Evolutionary conservation across 2,888 invertebrate species (phyloP).

Genomic region (Drosophila paracracens): DNA sequence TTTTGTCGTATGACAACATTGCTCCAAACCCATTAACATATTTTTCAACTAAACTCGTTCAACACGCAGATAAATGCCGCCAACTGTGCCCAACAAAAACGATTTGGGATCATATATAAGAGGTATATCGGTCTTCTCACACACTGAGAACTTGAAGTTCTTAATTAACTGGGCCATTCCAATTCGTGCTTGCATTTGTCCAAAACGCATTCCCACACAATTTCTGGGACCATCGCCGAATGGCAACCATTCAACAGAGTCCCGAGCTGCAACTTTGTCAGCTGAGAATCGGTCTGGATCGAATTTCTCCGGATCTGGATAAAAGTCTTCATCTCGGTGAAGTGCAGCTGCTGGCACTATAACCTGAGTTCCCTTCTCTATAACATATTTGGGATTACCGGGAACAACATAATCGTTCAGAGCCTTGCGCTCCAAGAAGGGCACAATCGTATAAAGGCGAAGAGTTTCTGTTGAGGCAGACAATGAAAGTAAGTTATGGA

Average conservation of each 20-base stretch:
- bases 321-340: conserved; percentile 86
- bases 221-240: conserved; percentile 84
- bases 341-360: conserved; percentile 84
- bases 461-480: conserved; percentile 85
- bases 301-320: conserved; percentile 87
- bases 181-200: conserved; percentile 77
- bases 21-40: neutral
- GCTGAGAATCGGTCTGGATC: conserved; percentile 87
- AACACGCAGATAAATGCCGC: conserved; percentile 41
- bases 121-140: conserved; percentile 68
- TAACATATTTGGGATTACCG: conserved; percentile 85
- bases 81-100: conserved; percentile 52
- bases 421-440: conserved; percentile 86
- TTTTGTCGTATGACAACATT: conserved; percentile 1
- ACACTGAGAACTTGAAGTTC: conserved; percentile 71
- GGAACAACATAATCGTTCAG: conserved; percentile 86
- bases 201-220: conserved; percentile 83
- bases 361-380: conserved; percentile 84
- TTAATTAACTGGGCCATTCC: conserved; percentile 75
- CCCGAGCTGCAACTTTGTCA: conserved; percentile 86
- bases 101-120: conserved; percentile 54
- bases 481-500: neutral
- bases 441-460: conserved; percentile 86
- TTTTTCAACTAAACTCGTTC: neutral
- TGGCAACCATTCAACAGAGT: conserved; percentile 81